These are phyloP conservation scores for Tholera decimalis DNA, from an alignment of 2,888 invertebrate species.

Conservation along the genomic window DNA sequence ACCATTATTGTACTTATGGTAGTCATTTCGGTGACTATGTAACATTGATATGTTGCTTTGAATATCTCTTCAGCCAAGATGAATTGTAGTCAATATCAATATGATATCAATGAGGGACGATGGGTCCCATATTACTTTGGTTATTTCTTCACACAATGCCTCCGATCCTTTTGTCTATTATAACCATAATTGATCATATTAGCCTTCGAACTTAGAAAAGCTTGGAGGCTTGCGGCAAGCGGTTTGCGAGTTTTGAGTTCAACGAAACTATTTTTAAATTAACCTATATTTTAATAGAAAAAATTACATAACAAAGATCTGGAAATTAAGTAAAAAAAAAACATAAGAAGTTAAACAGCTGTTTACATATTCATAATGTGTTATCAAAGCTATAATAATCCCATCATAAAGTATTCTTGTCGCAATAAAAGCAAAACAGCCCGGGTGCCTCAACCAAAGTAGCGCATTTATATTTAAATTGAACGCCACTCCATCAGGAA, in stretches of 20 bases:
- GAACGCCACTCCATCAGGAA: constrained; percentile 40
- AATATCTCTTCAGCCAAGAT: background rate
- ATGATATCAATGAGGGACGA: too few species aligned
- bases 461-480: constrained; percentile 52
- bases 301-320: constrained; percentile 1
- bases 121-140: background rate
- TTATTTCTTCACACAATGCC: background rate
- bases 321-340: constrained; percentile 15
- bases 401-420: constrained; percentile 17
- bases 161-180: background rate
- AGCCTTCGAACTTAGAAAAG: background rate
- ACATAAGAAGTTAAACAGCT: constrained; percentile 24
- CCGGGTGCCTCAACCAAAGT: constrained; percentile 39
- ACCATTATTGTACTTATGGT: too few species aligned
- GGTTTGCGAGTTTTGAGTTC: background rate
- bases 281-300: background rate
- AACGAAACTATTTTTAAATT: background rate
- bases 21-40: background rate
- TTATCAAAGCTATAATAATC: constrained; percentile 34
- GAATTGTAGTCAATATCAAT: too few species aligned
- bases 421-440: constrained; percentile 25
- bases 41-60: too few species aligned
- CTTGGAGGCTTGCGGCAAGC: background rate
- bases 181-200: background rate
- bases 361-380: constrained; percentile 45